Base-by-base conservation (phyloP, 2,888 invertebrate species). In the Agrochola circellaris region DNA sequence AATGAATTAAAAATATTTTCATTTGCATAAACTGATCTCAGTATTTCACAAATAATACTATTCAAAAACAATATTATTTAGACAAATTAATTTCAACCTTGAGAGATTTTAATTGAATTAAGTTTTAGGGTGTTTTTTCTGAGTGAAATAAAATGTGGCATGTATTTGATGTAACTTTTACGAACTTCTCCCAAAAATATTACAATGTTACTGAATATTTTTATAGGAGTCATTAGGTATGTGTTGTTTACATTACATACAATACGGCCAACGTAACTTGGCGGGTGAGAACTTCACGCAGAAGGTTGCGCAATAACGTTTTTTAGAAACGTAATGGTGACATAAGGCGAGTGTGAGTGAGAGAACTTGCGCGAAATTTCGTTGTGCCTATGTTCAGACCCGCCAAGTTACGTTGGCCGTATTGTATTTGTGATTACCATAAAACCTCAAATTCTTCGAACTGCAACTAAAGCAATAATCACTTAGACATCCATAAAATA, bases 11-110 rank as follows among this genome's bases (percentile, higher is more conserved):
- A 61, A 61, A 20, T 61, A 34, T 61, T 34, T 34, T 61, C 34
- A 11, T 61, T 4, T 61, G 20, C 5, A 20, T 60, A 67, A 58
- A 64, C 34, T 60, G 77, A 77, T 77, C 77, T 77, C 77, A 69
- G 20, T 48, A 65, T n/a, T 73, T 75, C 62, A 75, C 56, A 68
- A 66, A 34, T 62, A 67, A 54, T 11, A 48, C 45, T 74, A 15
- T 56, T 48, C 11, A 45, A 30, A 17, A 51, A 64, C n/a, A 54
- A n/a, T n/a, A 58, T 2, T 3, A 58, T 15, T 15, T 58, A 66
- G 26, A 38, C 26, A 67, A 68, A 23, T 67, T 8, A 67, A 67
- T 75, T 66, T 67, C 58, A 65, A 60, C 34, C 9, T 67, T 51
- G 67, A 20, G 15, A 34, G 54, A 54, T 54, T 66, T 68, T 20